A percentile compares a stretch with the other conserved stretches of the same genome.
Conservation (phyloP, 2,797 vertebrate genomes). For the Graptemys geographica region DNA sequence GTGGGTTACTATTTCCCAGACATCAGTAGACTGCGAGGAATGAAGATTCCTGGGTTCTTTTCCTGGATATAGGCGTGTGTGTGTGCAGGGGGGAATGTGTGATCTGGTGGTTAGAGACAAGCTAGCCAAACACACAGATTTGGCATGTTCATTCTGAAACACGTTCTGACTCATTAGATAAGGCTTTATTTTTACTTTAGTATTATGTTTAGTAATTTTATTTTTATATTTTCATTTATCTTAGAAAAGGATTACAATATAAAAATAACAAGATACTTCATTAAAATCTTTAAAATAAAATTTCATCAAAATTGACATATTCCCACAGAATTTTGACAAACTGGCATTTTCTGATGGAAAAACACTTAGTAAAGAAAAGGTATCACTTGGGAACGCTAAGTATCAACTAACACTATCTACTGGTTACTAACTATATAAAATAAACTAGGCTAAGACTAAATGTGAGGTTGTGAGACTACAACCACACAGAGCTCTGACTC, state of each 20-base stretch:
- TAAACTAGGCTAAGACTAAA: background rate
- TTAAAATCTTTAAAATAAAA: background rate
- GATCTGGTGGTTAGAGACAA: background rate
- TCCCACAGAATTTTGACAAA: background rate
- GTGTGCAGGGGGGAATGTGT: background rate
- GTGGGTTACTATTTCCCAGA: background rate
- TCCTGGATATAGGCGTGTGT: background rate
- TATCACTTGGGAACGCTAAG: background rate
- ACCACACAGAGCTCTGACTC: background rate
- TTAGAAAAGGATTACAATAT: background rate
- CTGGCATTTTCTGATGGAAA: background rate
- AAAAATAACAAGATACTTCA: background rate
- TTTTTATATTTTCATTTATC: background rate
- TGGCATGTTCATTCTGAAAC: background rate
- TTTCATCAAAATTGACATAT: background rate
- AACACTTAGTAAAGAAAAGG: background rate
- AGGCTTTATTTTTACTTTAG: background rate
- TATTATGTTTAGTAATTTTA: background rate
- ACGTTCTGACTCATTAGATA: background rate
- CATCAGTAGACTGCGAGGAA: background rate
- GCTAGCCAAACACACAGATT: background rate
- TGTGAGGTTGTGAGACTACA: background rate
- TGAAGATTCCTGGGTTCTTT: background rate
- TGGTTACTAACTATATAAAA: background rate
- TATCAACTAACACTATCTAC: background rate